Base-by-base conservation (phyloP, 1,140 invertebrate genomes). In the Ctenoplectra terminalis region DNA sequence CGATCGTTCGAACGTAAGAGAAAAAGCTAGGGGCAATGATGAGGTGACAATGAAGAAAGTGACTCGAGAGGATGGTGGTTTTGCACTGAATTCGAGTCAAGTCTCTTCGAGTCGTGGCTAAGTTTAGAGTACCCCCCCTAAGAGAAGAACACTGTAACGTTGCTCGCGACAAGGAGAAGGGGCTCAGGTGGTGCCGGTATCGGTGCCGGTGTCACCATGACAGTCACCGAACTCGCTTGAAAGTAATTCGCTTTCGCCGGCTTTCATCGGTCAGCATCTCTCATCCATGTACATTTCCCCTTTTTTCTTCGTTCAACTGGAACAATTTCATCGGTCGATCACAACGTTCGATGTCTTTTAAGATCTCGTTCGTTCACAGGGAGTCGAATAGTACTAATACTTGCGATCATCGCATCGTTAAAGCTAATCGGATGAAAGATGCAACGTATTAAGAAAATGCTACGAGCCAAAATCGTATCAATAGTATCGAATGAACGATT, bases 71-170 rank as follows among this genome's bases (percentile, higher is more conserved):
- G 60, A 87, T 75, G 81, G 54, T 84, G 86, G 52, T 87, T 87
- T 82, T 26, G 50, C 54, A 87, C 82, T 87, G 86, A 84, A 82
- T 61, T 67, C 82, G 43, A 43, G 52, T 34, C 60, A 73, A 87
- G 76, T 75, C 63, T 87, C 29, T 29, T 64, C 74, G 58, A 72
- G 61, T 81, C 58, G 63, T 58, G 23, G 74, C 86, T 87, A 87
- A 75, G 80, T 84, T 87, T 87, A 87, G 85, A 80, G 50, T 75
- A 82, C 61, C 76, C 76, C 85, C 58, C 69, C 75, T 67, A 46
- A 72, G 31, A 58, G 77, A 84, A 82, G 78, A 72, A 80, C 72
- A 83, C 61, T 15, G 75, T 34, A 52, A 64, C 50, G 43, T 15
- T 69, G 67, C 37, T 48, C 26, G 43, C 26, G 40, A 34, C 50